These are phyloP conservation scores for Chauna torquata DNA, from an alignment of 2,113 vertebrate species.

Conservation along the genomic window DNA sequence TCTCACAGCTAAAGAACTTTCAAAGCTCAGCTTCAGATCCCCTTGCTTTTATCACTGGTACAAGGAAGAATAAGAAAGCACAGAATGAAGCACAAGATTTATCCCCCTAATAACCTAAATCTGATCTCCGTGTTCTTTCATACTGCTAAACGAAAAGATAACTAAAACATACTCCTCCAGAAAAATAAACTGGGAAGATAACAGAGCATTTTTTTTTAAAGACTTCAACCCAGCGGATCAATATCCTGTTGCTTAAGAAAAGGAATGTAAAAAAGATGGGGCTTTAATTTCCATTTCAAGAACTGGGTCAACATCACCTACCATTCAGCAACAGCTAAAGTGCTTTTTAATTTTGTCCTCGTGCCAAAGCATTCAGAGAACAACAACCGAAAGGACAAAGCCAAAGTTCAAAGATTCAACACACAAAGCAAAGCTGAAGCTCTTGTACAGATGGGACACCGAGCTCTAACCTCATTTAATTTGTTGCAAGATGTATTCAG, in stretches of 20 bases:
- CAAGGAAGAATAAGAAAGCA: slow-evolving; percentile 5
- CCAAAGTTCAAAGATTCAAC: slow-evolving; percentile 46
- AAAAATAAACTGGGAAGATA: slow-evolving; percentile 22
- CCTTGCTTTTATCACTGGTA: slow-evolving; percentile 2
- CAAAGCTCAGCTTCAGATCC: slow-evolving; percentile 21
- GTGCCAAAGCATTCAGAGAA: slow-evolving; percentile 25
- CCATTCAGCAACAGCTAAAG: slow-evolving; percentile 30
- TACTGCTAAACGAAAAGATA: neutral
- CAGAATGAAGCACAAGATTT: slow-evolving; percentile 38
- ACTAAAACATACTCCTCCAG: slow-evolving; percentile 3
- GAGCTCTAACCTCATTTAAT: slow-evolving; percentile 65
- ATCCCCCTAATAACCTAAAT: slow-evolving; percentile 35
- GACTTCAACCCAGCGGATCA: slow-evolving; percentile 44
- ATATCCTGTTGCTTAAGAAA: slow-evolving; percentile 55
- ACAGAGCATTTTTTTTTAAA: neutral
- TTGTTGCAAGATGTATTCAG: slow-evolving; percentile 44
- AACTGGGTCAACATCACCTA: slow-evolving; percentile 17
- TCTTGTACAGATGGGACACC: slow-evolving; percentile 1
- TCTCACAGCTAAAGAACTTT: slow-evolving; percentile 1
- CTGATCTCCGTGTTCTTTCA: slow-evolving; percentile 33
- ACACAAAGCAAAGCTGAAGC: slow-evolving; percentile 42
- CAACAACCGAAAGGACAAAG: slow-evolving; percentile 32
- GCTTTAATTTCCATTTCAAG: slow-evolving; percentile 63
- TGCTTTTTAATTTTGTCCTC: slow-evolving; percentile 40
- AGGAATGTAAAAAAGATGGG: slow-evolving; percentile 16